Conservation (phyloP, 2,797 vertebrate genomes). For the Hipposideros larvatus region DNA sequence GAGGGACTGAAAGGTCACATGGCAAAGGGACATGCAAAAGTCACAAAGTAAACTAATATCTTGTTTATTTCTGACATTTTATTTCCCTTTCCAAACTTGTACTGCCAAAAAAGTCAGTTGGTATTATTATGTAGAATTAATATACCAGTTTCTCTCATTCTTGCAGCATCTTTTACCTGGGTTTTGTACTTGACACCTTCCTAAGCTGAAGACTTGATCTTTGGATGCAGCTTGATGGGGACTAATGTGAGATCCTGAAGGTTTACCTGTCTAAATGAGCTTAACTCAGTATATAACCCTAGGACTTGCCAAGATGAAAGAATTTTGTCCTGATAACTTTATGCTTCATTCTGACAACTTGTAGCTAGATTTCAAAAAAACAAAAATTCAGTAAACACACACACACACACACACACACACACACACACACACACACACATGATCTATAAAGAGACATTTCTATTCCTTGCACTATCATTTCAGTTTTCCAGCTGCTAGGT, state of each 20-base stretch:
- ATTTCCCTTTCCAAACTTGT: background rate
- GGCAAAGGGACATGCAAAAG: background rate
- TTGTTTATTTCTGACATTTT: constrained; percentile 3
- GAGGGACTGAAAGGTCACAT: background rate
- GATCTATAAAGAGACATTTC: constrained; percentile 37
- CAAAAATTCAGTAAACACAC: background rate
- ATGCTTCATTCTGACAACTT: background rate
- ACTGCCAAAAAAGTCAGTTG: background rate
- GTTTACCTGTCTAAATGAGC: constrained; percentile 39
- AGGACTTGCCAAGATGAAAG: constrained; percentile 46
- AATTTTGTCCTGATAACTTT: background rate
- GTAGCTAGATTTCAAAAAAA: background rate
- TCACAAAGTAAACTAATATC: background rate
- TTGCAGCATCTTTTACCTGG: background rate
- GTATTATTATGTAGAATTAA: background rate
- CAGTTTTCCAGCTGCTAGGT: background rate
- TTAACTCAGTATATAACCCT: constrained; percentile 12
- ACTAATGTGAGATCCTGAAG: background rate
- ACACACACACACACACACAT: background rate
- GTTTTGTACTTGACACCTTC: background rate
- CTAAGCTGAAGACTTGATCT: background rate
- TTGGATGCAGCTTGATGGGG: background rate
- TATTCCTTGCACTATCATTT: constrained; percentile 35
- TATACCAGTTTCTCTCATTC: background rate
- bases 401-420: background rate